These are phyloP conservation scores for Pyxicephalus adspersus DNA, from an alignment of 2,113 vertebrate species.

Conservation along the genomic window DNA sequence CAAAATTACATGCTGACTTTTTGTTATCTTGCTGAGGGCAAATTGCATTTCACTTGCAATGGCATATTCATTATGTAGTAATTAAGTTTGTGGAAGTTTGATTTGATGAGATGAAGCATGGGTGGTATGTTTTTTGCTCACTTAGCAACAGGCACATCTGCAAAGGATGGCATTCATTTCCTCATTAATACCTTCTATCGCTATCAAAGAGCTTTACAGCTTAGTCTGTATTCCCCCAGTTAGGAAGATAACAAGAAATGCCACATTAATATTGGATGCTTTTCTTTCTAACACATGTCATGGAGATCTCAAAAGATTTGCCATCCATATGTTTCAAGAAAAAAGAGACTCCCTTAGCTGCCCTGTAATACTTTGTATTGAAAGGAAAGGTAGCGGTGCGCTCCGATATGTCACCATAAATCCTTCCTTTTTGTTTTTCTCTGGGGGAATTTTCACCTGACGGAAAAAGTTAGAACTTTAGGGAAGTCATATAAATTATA, in stretches of 20 bases:
- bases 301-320: background rate
- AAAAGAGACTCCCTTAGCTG: background rate
- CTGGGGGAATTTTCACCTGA: too few species aligned
- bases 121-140: background rate
- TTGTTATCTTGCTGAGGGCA: background rate
- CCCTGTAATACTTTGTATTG: background rate
- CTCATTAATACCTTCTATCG: constrained; percentile 21
- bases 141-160: constrained; percentile 17
- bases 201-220: background rate
- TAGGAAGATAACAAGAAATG: constrained; percentile 12
- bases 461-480: too few species aligned
- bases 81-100: constrained; percentile 2
- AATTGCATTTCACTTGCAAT: constrained; percentile 5
- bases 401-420: too few species aligned
- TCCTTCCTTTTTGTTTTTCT: too few species aligned
- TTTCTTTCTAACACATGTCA: background rate
- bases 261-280: constrained; percentile 40
- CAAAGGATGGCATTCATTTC: background rate
- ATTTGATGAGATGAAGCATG: background rate
- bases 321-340: background rate
- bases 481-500: too few species aligned
- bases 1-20: too few species aligned
- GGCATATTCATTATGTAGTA: constrained; percentile 17
- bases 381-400: background rate
- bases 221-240: background rate